These are phyloP conservation scores for Apteryx mantelli DNA, from an alignment of 2,113 vertebrate species.

Conservation along the genomic window DNA sequence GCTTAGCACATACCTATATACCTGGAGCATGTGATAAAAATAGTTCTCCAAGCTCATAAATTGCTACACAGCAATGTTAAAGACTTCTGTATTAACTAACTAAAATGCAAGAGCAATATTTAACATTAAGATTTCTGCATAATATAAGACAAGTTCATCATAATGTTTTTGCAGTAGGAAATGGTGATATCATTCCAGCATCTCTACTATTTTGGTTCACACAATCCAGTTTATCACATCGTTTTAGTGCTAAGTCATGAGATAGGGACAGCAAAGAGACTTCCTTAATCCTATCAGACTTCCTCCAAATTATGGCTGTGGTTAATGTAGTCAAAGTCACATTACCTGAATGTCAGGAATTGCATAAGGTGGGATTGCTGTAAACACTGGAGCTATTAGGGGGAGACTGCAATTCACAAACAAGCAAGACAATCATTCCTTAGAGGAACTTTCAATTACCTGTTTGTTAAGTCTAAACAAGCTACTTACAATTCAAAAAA, in stretches of 20 bases:
- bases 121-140: background rate
- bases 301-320: background rate
- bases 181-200: background rate
- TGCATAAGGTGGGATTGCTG: background rate
- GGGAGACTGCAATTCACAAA: background rate
- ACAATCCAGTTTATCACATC: background rate
- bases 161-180: background rate
- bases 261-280: background rate
- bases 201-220: background rate
- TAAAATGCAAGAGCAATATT: background rate
- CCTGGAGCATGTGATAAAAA: background rate
- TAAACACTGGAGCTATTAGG: background rate
- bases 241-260: background rate
- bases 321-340: background rate
- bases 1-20: background rate
- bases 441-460: background rate
- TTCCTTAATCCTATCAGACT: constrained; percentile 27
- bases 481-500: constrained; percentile 31
- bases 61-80: background rate
- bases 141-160: background rate
- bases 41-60: background rate
- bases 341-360: background rate
- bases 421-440: background rate
- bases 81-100: background rate
- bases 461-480: background rate